Base-by-base conservation (phyloP, 2,113 vertebrate species). In the Globicephala melas region DNA sequence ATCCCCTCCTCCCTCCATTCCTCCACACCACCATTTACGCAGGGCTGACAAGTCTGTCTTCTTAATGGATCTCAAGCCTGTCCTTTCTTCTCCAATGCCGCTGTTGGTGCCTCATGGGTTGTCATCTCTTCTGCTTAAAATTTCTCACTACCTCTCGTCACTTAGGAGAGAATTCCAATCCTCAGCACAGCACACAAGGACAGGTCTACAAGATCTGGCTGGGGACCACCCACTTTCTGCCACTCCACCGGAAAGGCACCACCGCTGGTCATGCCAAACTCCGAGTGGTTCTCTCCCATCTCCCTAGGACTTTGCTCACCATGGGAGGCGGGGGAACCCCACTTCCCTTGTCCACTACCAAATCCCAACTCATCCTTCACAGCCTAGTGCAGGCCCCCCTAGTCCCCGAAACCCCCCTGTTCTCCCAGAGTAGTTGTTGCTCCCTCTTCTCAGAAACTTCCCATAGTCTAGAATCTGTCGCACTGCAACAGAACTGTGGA, bases 321-420 rank as follows among this genome's bases (percentile, higher is more conserved):
- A 18, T 1, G 21, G 31, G 0, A 1, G 14, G 26, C 10, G 8
- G 36, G 41, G 25, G 3, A 25, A 15, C 44, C 10, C 21, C 7
- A 36, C 23, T 41, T 41, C 28, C 4, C 67, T 71, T 25, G 23
- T 33, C 33, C 4, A 33, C 55, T 7, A 8, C 82, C 28, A 70
- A 44, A n/a, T 71, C 71, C 36, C 60, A 58, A 31, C 4, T 63
- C 17, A 5, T 70, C 44, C 33, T 87, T 60, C 62, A 60, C 80
- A 55, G 65, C n/a, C 63, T 15, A 41, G 9, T 2, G 20, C 15
- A 44, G 65, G 2, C 36, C 11, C 5, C 13, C 63, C 12, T 0
- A 15, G 3, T 50, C 36, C 31, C 55, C 0, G 1, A 55, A 44
- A 50, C 68, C n/a, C 67, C 41, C 38, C 15, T 3, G 15, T 15